phyloP scores from a whole-genome alignment of 1,140 invertebrate species.

The Phthorimaea operculella region DNA sequence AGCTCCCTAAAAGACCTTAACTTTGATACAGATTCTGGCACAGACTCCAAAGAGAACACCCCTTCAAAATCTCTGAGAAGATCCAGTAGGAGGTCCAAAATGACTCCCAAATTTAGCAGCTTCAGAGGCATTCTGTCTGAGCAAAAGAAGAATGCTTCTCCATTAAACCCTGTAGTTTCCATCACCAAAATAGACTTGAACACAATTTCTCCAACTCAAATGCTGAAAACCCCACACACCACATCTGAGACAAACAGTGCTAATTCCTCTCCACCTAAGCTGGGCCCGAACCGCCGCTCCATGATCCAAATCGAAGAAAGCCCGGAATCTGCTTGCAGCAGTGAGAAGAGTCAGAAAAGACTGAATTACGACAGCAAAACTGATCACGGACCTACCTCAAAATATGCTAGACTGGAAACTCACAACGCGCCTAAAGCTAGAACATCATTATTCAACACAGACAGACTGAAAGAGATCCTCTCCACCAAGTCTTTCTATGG shows the following conservation, averaged over 20 bases:
- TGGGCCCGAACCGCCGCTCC: slow-evolving; percentile 41
- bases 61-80: slow-evolving; percentile 41
- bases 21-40: slow-evolving; percentile 57
- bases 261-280: slow-evolving; percentile 40
- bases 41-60: slow-evolving; percentile 61
- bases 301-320: slow-evolving; percentile 48
- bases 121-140: slow-evolving; percentile 53
- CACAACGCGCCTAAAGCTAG: slow-evolving; percentile 50
- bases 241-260: slow-evolving; percentile 30
- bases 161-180: slow-evolving; percentile 46
- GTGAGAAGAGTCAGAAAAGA: slow-evolving; percentile 50
- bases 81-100: slow-evolving; percentile 32
- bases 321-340: slow-evolving; percentile 42
- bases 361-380: slow-evolving; percentile 43
- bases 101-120: slow-evolving; percentile 46
- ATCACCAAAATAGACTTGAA: slow-evolving; percentile 52
- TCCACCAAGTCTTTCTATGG: slow-evolving; percentile 69
- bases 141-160: slow-evolving; percentile 49
- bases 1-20: slow-evolving; percentile 64
- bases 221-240: slow-evolving; percentile 67
- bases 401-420: slow-evolving; percentile 43
- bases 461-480: slow-evolving; percentile 55
- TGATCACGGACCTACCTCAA: slow-evolving; percentile 39
- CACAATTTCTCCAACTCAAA: slow-evolving; percentile 57
- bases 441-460: slow-evolving; percentile 55